Percentiles rank a stretch among this genome's conserved stretches.
Evolutionary conservation across 2,797 vertebrate genomes (phyloP).

Genomic region (Rhynchotus rufescens): DNA sequence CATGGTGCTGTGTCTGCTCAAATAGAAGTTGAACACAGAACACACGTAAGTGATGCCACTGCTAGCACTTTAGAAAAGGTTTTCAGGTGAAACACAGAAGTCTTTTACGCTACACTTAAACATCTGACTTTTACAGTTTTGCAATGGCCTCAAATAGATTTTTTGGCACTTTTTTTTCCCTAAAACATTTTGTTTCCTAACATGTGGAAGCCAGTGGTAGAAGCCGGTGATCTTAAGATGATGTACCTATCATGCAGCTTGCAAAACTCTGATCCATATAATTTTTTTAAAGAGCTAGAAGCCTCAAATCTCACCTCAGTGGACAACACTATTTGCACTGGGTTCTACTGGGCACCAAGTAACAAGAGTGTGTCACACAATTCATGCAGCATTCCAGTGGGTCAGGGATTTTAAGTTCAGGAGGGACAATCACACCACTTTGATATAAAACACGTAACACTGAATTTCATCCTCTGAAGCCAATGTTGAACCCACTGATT

Average conservation of each 20-base stretch:
- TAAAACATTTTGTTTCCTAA: not conserved
- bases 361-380: not conserved
- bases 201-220: fast-evolving
- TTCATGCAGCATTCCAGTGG: not conserved
- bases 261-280: fast-evolving
- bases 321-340: not conserved
- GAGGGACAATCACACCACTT: not conserved
- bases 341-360: not conserved
- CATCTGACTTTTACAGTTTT: not conserved
- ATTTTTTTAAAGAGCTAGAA: fast-evolving
- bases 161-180: not conserved
- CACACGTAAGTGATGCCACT: not conserved
- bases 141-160: not conserved
- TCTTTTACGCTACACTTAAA: not conserved
- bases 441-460: not conserved
- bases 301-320: not conserved
- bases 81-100: not conserved
- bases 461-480: not conserved
- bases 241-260: not conserved
- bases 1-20: not conserved
- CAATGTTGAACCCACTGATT: not conserved
- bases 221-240: not conserved
- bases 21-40: not conserved
- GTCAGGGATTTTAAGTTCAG: not conserved
- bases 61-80: not conserved